Base-by-base conservation (phyloP, 2,888 invertebrate species). In the Pollenia angustigena region DNA sequence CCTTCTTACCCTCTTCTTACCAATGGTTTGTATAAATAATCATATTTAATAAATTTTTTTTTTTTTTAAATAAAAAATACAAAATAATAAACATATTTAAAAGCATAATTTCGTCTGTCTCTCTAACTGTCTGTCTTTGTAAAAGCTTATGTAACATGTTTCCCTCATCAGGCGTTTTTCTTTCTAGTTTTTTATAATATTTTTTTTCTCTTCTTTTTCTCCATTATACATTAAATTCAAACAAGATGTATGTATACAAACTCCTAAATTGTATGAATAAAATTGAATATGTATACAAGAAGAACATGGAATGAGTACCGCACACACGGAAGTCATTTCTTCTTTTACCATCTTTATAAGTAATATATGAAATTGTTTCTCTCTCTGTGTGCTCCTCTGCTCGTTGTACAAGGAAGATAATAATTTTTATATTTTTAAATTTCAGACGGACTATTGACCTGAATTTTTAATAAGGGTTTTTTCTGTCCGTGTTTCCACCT, bases 401-500 rank as follows among this genome's bases (percentile, higher is more conserved):
- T 32, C 32, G 32, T 32, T 32, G 54, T 16, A 62, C 50, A 42
- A 76, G 23, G 44, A 75, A 52, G 9, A 64, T 71, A 12, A 78
- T 74, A 23, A 54, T 78, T 50, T 72, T 68, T 7, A 18, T 72
- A 66, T 74, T 79, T 74, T 85, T 42, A 48, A 69, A 82, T 82
- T 79, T 80, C 80, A 75, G 80, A 58, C 81, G 50, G 74, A 74
- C 87, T 81, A 87, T 79, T 87, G 87, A 81, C 87, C 84, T 81
- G 81, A 87, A 87, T 87, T 78, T 60, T 78, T 78, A 84, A 84
- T 75, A 83, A 78, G 76, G 14, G 23, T n/a, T 16, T 64, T 50
- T 60, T 11, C 62, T 18, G 7, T 16, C 18, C 56, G 48, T 16
- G 11, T 44, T 48, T 78, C 12, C 46, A 74, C 10, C 40, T 54